Percentiles rank a stretch among this genome's conserved stretches.
phyloP scores from a whole-genome alignment of 2,888 invertebrate species.

The Leptothorax acervorum region DNA sequence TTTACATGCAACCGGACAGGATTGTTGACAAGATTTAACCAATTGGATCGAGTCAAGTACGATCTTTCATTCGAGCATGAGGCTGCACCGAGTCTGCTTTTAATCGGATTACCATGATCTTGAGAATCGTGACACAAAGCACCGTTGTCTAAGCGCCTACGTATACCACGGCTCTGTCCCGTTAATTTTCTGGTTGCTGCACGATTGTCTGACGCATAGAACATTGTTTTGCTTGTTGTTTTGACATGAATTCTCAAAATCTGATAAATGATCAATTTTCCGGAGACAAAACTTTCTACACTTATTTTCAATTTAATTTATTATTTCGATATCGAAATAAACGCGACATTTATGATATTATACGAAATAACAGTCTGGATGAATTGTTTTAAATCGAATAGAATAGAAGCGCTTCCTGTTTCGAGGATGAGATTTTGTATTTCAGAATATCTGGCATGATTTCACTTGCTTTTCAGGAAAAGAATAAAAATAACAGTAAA shows the following conservation, averaged over 20 bases:
- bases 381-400: slow-evolving; percentile 17
- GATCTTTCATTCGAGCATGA: slow-evolving; percentile 7
- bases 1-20: not conserved
- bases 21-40: slow-evolving; percentile 17
- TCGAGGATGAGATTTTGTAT: not conserved
- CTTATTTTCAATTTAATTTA: not conserved
- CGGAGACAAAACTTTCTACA: not conserved
- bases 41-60: slow-evolving; percentile 45
- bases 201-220: not conserved
- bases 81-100: slow-evolving; percentile 51
- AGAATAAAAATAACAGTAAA: slow-evolving; percentile 40
- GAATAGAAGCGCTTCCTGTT: not conserved
- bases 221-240: not conserved
- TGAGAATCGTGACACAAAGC: slow-evolving; percentile 38
- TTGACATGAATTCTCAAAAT: not conserved
- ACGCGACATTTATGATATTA: not conserved
- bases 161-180: not conserved
- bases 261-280: not conserved
- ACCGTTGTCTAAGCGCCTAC: slow-evolving; percentile 15
- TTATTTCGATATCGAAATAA: not conserved
- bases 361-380: not conserved
- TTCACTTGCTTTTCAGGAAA: not conserved
- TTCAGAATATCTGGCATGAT: slow-evolving; percentile 24
- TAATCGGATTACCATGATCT: slow-evolving; percentile 68
- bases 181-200: slow-evolving; percentile 32